Evolutionary conservation across 2,888 invertebrate species (phyloP).

Genomic region (Heliothis peltigera): DNA sequence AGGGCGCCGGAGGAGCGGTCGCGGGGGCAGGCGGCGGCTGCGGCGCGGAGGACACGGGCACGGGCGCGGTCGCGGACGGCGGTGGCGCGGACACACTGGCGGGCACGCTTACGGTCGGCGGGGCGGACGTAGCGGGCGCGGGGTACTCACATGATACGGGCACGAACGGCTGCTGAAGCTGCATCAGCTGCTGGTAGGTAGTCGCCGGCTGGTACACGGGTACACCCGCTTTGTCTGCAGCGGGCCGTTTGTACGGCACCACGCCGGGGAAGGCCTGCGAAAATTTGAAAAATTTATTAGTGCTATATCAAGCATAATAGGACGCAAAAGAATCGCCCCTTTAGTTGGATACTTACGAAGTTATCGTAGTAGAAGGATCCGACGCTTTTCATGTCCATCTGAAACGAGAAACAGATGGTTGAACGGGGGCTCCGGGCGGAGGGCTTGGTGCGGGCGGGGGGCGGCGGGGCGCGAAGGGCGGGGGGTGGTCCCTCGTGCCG

Average conservation of each 20-base stretch:
- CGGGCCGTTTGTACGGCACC: slow-evolving; percentile 98
- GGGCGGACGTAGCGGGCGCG: slow-evolving; percentile 92
- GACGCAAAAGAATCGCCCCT: slow-evolving; percentile 15
- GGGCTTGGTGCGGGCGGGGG: slow-evolving; percentile 75
- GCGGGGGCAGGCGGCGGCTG: slow-evolving; percentile 88
- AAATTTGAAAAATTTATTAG: slow-evolving; percentile 45
- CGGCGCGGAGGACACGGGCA: slow-evolving; percentile 66
- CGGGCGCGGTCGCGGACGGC: slow-evolving; percentile 83
- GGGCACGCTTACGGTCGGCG: slow-evolving; percentile 90
- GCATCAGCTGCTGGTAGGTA: slow-evolving; percentile 98
- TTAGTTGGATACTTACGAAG: slow-evolving; percentile 94
- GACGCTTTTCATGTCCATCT: slow-evolving; percentile 99
- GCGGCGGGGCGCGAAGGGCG: slow-evolving; percentile 79
- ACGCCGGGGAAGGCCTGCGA: slow-evolving; percentile 97
- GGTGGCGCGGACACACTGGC: slow-evolving; percentile 77
- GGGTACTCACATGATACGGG: slow-evolving; percentile 99
- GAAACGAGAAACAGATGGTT: slow-evolving; percentile 91
- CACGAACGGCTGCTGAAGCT: slow-evolving; percentile 98
- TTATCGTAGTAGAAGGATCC: slow-evolving; percentile 98
- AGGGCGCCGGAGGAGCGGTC: slow-evolving; percentile 69
- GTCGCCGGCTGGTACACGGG: slow-evolving; percentile 98
- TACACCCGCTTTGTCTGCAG: slow-evolving; percentile 98
- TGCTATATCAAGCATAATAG: neutral
- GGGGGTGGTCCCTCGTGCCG: slow-evolving; percentile 72
- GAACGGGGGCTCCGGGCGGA: slow-evolving; percentile 71